Conservation (phyloP, 2,888 invertebrate species). For the Caenorhabditis afra region DNA sequence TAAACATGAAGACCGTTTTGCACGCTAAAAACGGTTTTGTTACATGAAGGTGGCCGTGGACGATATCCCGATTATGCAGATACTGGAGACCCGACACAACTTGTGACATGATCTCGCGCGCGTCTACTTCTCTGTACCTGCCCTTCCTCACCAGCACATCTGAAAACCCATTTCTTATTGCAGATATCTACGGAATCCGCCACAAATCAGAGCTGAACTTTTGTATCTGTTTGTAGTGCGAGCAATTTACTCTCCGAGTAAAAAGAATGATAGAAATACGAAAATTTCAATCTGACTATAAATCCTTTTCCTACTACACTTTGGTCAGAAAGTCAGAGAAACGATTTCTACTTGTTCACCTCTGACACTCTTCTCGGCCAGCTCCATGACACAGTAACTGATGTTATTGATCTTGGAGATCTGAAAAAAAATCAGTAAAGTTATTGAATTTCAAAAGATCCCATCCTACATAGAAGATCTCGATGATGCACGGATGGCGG, state of each 20-base stretch:
- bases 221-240: too few species aligned
- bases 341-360: constrained; percentile 1
- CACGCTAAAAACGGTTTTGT: too few species aligned
- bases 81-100: constrained; percentile 9
- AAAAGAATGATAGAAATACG: too few species aligned
- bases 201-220: too few species aligned
- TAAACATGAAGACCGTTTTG: too few species aligned
- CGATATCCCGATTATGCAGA: constrained; percentile 4
- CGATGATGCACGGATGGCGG: constrained; percentile 6
- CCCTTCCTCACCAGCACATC: not conserved
- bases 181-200: too few species aligned
- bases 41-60: constrained; percentile 40
- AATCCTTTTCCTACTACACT: not conserved
- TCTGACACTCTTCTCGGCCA: not conserved
- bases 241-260: too few species aligned
- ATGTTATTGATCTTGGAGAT: not conserved
- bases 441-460: not conserved
- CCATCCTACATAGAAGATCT: not conserved
- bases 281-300: too few species aligned
- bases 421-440: not conserved
- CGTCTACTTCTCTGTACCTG: constrained; percentile 4
- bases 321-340: not conserved
- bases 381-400: constrained; percentile 17
- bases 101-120: not conserved
- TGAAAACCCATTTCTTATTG: not conserved